These are phyloP conservation scores for Spisula solida DNA, from an alignment of 2,888 invertebrate genomes.

Conservation along the genomic window DNA sequence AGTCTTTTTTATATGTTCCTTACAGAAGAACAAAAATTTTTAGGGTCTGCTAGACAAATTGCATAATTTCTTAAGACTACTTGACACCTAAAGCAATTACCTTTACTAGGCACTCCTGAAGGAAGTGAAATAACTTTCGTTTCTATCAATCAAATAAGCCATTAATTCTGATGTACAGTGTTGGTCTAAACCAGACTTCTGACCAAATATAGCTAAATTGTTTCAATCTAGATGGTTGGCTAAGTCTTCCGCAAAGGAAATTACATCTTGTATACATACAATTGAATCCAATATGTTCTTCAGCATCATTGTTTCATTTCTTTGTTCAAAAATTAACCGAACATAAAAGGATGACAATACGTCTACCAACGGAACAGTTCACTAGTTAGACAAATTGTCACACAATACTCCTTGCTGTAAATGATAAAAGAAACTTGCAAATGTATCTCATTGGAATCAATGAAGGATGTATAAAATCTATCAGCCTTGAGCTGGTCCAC, in stretches of 20 bases:
- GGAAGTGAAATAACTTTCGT: neutral
- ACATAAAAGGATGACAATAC: neutral
- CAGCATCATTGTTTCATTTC: constrained; percentile 8
- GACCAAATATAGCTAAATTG: constrained; percentile 19
- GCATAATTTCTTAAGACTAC: constrained; percentile 24
- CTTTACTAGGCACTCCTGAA: neutral
- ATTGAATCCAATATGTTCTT: constrained; percentile 16
- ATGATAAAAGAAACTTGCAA: neutral
- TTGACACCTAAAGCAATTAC: constrained; percentile 21
- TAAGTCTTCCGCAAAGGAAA: constrained; percentile 10
- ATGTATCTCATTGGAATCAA: neutral
- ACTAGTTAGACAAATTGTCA: constrained; percentile 23
- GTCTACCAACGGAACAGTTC: constrained; percentile 9
- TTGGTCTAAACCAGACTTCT: neutral
- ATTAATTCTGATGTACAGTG: constrained; percentile 14
- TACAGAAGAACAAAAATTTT: neutral
- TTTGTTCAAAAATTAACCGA: constrained; percentile 17
- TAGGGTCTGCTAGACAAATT: constrained; percentile 9
- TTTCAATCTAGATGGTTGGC: constrained; percentile 11
- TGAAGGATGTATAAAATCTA: neutral
- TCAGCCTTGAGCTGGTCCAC: neutral
- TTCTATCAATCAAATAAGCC: constrained; percentile 4
- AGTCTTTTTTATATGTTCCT: neutral
- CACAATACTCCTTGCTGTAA: neutral
- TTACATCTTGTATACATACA: constrained; percentile 11